A percentile compares a stretch with the other conserved stretches of the same genome.
Conservation (phyloP, 2,113 vertebrate species). For the Turnix velox region DNA sequence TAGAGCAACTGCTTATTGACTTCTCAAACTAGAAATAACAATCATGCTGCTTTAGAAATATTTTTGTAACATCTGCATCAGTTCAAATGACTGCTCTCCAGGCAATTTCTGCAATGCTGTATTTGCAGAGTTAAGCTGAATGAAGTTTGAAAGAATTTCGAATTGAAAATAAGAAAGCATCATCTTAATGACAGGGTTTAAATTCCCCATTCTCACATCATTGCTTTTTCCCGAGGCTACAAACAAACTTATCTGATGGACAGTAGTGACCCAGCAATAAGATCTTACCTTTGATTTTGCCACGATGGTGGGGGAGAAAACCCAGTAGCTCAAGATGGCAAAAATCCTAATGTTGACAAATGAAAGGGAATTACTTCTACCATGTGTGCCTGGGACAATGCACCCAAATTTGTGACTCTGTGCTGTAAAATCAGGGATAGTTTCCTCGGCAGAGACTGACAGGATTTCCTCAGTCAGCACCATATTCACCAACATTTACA, state of each 20-base stretch:
- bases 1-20: background rate
- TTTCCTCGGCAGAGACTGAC: background rate
- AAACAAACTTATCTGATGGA: constrained; percentile 35
- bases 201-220: constrained; percentile 11
- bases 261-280: constrained; percentile 44
- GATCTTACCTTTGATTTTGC: constrained; percentile 56
- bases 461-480: background rate
- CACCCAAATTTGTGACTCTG: background rate
- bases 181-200: constrained; percentile 41
- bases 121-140: constrained; percentile 20
- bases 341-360: constrained; percentile 37
- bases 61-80: background rate
- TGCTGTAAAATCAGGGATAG: background rate
- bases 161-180: constrained; percentile 51
- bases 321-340: constrained; percentile 17
- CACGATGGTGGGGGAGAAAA: background rate
- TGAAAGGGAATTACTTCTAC: constrained; percentile 28
- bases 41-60: background rate
- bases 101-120: background rate
- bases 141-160: constrained; percentile 54
- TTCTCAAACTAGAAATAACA: background rate
- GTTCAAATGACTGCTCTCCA: background rate
- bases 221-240: constrained; percentile 20
- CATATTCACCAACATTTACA: background rate
- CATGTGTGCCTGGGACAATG: background rate